Percentiles rank a stretch among this genome's conserved stretches.
These are phyloP conservation scores for Ornithorhynchus anatinus DNA, from an alignment of 2,113 vertebrate genomes.

Conservation along the genomic window DNA sequence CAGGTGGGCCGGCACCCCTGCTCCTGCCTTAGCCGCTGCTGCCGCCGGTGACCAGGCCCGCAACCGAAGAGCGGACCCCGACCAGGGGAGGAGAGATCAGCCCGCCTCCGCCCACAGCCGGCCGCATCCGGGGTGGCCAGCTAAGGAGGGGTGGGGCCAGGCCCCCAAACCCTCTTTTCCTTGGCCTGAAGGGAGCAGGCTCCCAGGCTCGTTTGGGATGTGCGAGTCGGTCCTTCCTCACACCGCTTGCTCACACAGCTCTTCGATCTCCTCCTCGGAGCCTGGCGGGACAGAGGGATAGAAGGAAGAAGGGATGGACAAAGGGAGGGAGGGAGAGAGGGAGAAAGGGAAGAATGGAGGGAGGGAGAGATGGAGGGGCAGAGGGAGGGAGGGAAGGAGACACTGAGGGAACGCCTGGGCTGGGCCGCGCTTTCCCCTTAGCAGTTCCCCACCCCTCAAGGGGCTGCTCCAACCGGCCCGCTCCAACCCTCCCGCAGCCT, in stretches of 20 bases:
- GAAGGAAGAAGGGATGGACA: neutral
- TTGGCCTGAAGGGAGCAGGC: too few relatives aligned
- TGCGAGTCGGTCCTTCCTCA: slow-evolving; percentile 57
- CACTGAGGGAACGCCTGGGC: neutral
- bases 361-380: neutral
- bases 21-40: too few relatives aligned
- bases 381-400: neutral
- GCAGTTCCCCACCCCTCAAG: too few relatives aligned
- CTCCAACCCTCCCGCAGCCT: neutral
- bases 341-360: neutral
- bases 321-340: neutral
- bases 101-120: too few relatives aligned
- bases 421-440: neutral
- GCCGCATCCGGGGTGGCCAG: too few relatives aligned
- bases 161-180: too few relatives aligned
- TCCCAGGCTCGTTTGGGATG: too few relatives aligned
- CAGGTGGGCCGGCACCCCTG: too few relatives aligned
- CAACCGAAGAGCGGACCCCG: too few relatives aligned
- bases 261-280: slow-evolving; percentile 85
- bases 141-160: too few relatives aligned
- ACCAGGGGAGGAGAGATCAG: too few relatives aligned
- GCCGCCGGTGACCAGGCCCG: too few relatives aligned
- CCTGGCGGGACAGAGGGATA: slow-evolving; percentile 67
- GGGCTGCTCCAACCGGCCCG: neutral
- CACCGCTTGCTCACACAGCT: slow-evolving; percentile 82